These are phyloP conservation scores for Echinops telfairi DNA, from an alignment of 2,113 vertebrate species.

Conservation along the genomic window DNA sequence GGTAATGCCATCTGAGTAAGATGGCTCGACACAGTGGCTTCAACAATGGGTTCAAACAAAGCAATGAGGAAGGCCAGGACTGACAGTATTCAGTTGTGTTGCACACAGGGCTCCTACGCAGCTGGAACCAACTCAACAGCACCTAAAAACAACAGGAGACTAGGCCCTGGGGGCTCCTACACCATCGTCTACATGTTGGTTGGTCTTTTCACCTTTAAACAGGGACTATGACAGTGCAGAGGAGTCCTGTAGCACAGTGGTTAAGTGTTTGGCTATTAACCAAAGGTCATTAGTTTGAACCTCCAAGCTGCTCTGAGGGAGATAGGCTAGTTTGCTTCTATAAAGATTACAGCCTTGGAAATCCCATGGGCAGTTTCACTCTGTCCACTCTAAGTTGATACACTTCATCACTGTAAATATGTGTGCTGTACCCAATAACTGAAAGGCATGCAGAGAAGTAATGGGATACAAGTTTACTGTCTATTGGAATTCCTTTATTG, in stretches of 20 bases:
- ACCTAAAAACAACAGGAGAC: not conserved
- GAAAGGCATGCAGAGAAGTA: accelerated
- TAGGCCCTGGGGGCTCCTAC: not conserved
- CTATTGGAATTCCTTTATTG: not conserved
- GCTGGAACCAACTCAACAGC: not conserved
- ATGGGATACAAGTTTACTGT: accelerated
- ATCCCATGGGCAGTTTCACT: not conserved
- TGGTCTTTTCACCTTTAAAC: not conserved
- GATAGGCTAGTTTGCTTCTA: not conserved
- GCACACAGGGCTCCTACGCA: too few relatives aligned
- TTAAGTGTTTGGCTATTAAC: not conserved
- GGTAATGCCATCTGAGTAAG: too few relatives aligned
- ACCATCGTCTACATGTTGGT: not conserved
- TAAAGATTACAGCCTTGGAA: not conserved
- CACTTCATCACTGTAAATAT: not conserved
- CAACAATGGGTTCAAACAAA: too few relatives aligned
- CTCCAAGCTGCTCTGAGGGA: not conserved
- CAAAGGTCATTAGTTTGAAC: not conserved
- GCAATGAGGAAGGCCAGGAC: too few relatives aligned
- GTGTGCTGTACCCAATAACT: accelerated
- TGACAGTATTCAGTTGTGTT: too few relatives aligned
- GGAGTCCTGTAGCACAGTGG: not conserved
- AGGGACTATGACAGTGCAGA: not conserved
- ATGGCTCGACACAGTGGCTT: too few relatives aligned
- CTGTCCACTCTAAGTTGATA: too few relatives aligned